Base-by-base conservation (phyloP, 2,113 vertebrate genomes). In the Martes martes region DNA sequence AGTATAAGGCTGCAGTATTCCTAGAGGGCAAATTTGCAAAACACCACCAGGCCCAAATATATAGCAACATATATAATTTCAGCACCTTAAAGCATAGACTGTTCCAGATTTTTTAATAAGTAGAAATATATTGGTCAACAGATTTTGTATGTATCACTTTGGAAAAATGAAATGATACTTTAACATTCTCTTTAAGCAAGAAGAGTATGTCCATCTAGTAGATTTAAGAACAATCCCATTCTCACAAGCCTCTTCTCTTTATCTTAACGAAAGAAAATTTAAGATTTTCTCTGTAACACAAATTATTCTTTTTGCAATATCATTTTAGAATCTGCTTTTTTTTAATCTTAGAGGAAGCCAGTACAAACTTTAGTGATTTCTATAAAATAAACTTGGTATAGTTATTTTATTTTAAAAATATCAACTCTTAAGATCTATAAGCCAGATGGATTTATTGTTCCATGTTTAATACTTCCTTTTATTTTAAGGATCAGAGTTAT, bases 1-100 rank as follows among this genome's bases (percentile, higher is more conserved):
- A 79, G 18, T 81, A 59, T 87, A 80, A 92, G 50, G 18, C 79
- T 97, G 16, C 47, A 65, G 13, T 93, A 86, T 98, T 97, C 74
- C 89, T 96, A 52, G 31, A 89, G 93, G 96, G n/a, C 3, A 88
- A 65, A 82, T 95, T 97, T 97, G 45, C 73, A 96, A 93, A 93
- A 91, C 18, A 69, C 45, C 67, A 76, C 59, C 55, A 18, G 87
- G 57, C 57, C 31, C 86, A 97, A 86, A 95, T 94, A 74, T 83
- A 63, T 13, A 96, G 50, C 23, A 94, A 89, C 19, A 87, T 89
- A 36, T 11, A 69, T 80, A 88, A 84, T 96, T 92, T 47, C 4
- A 81, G 4, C 73, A 92, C 39, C 52, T 91, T 84, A 57, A 96
- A 89, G 52, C 78, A 74, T 47, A 95, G 76, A 69, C 24, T 74